Percentiles rank a stretch among this genome's conserved stretches.
phyloP scores from a whole-genome alignment of 2,888 invertebrate genomes.

The Orthonevra nobilis region DNA sequence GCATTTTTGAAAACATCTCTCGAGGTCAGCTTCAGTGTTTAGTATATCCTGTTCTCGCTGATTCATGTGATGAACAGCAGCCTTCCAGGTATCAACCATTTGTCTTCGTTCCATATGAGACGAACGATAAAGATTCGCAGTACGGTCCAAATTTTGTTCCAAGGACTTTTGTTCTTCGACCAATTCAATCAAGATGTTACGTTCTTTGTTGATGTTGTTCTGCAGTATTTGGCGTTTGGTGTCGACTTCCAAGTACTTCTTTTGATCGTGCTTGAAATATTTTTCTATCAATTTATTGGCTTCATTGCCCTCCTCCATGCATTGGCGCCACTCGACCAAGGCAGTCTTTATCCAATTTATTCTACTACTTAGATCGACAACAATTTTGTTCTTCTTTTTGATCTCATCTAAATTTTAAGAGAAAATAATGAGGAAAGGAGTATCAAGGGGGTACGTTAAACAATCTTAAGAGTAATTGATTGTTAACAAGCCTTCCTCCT shows the following conservation, averaged over 20 bases:
- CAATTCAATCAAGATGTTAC: conserved; percentile 79
- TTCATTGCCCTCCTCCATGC: conserved; percentile 85
- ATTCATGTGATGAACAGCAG: conserved; percentile 85
- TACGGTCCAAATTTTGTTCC: conserved; percentile 82
- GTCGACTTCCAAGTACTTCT: conserved; percentile 84
- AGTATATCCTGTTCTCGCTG: conserved; percentile 86
- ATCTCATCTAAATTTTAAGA: conserved; percentile 80
- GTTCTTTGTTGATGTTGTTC: conserved; percentile 81
- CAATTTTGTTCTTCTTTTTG: conserved; percentile 82
- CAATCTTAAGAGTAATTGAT: too few species aligned
- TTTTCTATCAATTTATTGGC: conserved; percentile 87
- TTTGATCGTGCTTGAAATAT: conserved; percentile 86
- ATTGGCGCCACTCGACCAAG: conserved; percentile 86
- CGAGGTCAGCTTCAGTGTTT: conserved; percentile 80
- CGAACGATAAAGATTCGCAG: conserved; percentile 81
- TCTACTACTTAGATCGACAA: conserved; percentile 84
- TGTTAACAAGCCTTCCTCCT: too few species aligned
- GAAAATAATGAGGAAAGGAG: too few species aligned
- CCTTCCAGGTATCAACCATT: conserved; percentile 87
- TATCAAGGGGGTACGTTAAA: too few species aligned
- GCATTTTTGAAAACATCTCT: conserved; percentile 73
- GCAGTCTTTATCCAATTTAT: conserved; percentile 84
- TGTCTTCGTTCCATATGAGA: conserved; percentile 85
- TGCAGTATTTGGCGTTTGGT: conserved; percentile 81
- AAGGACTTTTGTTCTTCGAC: conserved; percentile 82